Evolutionary conservation across 1,140 invertebrate species (phyloP), one percentile per base, ranked within the genome.

Genomic region (Diplogasteroides magnus): DNA sequence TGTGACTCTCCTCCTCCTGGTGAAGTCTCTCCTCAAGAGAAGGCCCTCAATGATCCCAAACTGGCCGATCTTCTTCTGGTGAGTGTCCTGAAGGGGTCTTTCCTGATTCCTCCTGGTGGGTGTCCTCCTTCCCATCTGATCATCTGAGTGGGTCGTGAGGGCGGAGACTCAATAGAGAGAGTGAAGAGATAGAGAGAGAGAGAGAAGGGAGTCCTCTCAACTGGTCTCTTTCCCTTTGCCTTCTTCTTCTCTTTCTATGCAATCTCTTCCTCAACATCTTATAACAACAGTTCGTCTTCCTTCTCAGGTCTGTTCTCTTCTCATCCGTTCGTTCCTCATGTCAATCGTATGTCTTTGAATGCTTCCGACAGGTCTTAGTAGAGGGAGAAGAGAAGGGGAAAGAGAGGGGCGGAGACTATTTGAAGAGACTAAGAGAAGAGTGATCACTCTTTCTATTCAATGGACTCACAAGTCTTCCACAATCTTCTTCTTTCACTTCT

Each of bases 401-500:
- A 31, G 60, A 61, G 60, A 61, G 29, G 26, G 60, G 60, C 14
- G 26, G 11, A 61, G 29, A 61, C 15, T 14, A 26, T 19, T 19
- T 14, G 60, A 61, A 19, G 26, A 19, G 60, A 28, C 29, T 61
- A 19, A 27, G 61, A n/a, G 19, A 25, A n/a, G 23, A n/a, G 23
- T 31, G 60, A 61, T 27, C 60, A 15, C 11, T 61, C 26, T 61
- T 61, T 25, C 26, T 25, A 15, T 27, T 61, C 60, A 48, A 74
- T 78, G 63, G 77, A 78, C 61, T 78, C 77, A 15, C 76, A 61
- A n/a, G 29, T 78, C 37, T 79, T 76, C 69, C 77, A 78, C 59
- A 78, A 78, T 64, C 56, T 73, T 19, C 66, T 79, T 19, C 70
- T 79, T 6, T 74, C 64, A 3, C 55, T 80, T 13, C 67, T 80